These are phyloP conservation scores for Enteromius paludinosus DNA, from an alignment of 2,797 vertebrate species.

Conservation along the genomic window DNA sequence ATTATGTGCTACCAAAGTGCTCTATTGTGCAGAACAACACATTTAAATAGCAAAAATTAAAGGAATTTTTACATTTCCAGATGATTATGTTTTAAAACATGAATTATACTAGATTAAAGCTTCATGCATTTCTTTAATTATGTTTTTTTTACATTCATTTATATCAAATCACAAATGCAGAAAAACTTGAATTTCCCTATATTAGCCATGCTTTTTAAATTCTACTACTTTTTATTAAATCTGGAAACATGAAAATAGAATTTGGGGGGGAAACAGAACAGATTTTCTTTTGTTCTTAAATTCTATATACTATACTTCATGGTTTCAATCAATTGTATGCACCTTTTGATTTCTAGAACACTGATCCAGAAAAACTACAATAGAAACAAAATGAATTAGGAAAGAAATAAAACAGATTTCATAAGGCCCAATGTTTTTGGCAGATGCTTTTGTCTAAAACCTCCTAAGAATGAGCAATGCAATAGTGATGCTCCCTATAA, in stretches of 20 bases:
- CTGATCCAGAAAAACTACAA: not conserved
- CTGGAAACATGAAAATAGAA: not conserved
- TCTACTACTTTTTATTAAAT: not conserved
- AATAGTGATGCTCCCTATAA: not conserved
- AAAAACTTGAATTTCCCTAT: not conserved
- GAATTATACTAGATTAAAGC: not conserved
- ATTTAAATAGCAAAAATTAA: not conserved
- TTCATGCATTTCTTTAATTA: not conserved
- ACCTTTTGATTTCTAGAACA: not conserved
- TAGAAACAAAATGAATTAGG: not conserved
- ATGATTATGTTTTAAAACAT: not conserved
- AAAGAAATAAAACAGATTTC: not conserved
- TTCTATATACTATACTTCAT: not conserved
- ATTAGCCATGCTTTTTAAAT: not conserved
- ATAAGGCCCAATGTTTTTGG: not conserved
- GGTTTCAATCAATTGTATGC: not conserved
- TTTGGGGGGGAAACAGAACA: not conserved
- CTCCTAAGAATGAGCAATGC: not conserved
- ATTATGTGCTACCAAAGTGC: not conserved
- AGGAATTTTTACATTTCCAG: not conserved
- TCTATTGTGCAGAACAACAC: not conserved
- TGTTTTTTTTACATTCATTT: not conserved
- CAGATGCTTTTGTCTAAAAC: not conserved
- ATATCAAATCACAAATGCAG: not conserved
- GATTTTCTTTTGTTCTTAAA: not conserved